These are phyloP conservation scores for Dryocosmus kuriphilus DNA, from an alignment of 2,888 invertebrate species.

Conservation along the genomic window DNA sequence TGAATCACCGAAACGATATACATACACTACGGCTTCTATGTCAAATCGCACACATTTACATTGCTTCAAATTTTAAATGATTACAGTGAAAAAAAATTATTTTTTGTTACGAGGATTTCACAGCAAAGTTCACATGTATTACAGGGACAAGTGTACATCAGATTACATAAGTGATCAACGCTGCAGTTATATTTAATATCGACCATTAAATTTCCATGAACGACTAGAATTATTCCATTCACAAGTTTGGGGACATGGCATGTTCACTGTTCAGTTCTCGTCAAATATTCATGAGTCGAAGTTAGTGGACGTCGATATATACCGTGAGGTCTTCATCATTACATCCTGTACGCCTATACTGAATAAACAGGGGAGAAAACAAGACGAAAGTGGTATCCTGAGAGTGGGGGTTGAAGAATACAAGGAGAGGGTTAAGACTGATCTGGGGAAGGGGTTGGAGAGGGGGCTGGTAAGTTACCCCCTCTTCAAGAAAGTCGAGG, in stretches of 20 bases:
- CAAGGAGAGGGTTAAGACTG: slow-evolving; percentile 31
- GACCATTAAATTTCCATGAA: slow-evolving; percentile 28
- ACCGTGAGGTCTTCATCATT: slow-evolving; percentile 47
- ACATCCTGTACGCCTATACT: slow-evolving; percentile 47
- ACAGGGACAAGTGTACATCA: too few relatives aligned
- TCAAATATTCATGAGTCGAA: slow-evolving; percentile 34
- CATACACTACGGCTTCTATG: too few relatives aligned
- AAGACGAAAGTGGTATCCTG: slow-evolving; percentile 47
- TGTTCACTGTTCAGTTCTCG: background rate
- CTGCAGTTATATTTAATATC: slow-evolving; percentile 5
- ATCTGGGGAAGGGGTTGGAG: slow-evolving; percentile 58
- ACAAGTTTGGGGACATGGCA: slow-evolving; percentile 2
- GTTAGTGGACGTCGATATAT: slow-evolving; percentile 17
- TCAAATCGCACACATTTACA: too few relatives aligned
- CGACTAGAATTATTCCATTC: slow-evolving; percentile 21
- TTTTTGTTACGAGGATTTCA: background rate
- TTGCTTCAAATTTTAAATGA: too few relatives aligned
- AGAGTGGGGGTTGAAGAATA: slow-evolving; percentile 51
- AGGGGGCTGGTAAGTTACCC: slow-evolving; percentile 54
- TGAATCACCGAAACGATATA: too few relatives aligned
- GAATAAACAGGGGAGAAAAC: slow-evolving; percentile 49
- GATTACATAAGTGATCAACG: too few relatives aligned
- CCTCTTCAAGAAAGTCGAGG: slow-evolving; percentile 54
- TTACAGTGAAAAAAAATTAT: too few relatives aligned
- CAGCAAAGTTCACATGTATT: background rate